Base-by-base conservation (phyloP, 30 jellyfish, hydroid and myxozoan genomes). In the Cassiopea xamachana region DNA sequence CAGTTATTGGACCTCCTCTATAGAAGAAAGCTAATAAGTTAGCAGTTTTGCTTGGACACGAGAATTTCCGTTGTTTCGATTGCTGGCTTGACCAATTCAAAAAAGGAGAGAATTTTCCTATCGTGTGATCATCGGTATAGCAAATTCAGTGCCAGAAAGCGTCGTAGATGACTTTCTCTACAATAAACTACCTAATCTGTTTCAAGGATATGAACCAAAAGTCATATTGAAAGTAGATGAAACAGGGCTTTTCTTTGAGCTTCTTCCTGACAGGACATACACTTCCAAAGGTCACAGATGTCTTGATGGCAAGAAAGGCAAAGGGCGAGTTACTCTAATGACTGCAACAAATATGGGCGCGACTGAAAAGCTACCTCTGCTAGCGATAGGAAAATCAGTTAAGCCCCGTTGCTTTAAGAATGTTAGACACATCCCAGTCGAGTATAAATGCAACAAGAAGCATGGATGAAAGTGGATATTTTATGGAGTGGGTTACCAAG, bases 241-340 rank as follows among this genome's bases (percentile, higher is more conserved):
- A 46, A 77, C 72, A 77, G 78, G 87, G 47, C 87, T 8, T 14
- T 77, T 77, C 43, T 77, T 46, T 77, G 47, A 77, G 87, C 77
- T 77, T 0, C 87, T 77, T 1, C 87, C 87, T 77, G 87, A 77
- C 43, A 77, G 87, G 78, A 77, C 87, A 14, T 77, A 77, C 46
- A 77, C 61, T 0, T 77, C 8, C 48, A 64, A 75, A 75, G 84
- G 84, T 75, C 75, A 75, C 61, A 75, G 61, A n/a, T 75, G 84
- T 75, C 84, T 8, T 44, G 84, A 46, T 75, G 84, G 84, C 61
- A 0, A 48, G 84, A 75, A 46, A 75, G 1, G 84, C 0, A 69
- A 18, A 0, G 48, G 0, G 64, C 10, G 64, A 55, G 0, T 55
- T 0, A 64, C 74, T 64, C 74, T 64, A 17, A 64, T 64, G 74